These are phyloP conservation scores for Cydia amplana DNA, from an alignment of 1,140 invertebrate species.

Conservation along the genomic window DNA sequence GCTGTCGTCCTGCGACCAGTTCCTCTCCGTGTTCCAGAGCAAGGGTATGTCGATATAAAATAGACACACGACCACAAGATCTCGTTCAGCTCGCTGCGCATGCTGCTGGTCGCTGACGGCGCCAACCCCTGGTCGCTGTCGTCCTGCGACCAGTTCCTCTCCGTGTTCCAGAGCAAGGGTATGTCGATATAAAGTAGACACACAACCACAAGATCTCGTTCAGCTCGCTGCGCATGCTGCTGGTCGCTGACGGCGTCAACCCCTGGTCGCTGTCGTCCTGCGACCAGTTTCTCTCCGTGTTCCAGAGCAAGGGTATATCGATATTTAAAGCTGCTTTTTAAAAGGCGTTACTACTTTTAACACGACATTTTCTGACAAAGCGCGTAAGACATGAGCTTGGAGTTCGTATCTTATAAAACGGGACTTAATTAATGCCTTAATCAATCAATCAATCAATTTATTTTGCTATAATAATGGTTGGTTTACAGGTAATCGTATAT, in stretches of 20 bases:
- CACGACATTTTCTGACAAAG: no score
- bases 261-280: constrained; percentile 95
- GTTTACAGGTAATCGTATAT: no score
- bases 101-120: constrained; percentile 97
- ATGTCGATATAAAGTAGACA: no score
- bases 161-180: constrained; percentile 88
- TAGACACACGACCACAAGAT: constrained; percentile 95
- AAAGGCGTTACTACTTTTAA: no score
- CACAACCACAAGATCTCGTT: constrained; percentile 98
- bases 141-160: constrained; percentile 97
- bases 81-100: constrained; percentile 89
- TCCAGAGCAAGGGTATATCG: constrained; percentile 85
- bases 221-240: constrained; percentile 91
- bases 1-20: constrained; percentile 99
- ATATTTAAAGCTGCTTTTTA: no score
- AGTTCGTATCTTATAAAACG: no score
- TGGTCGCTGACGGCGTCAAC: constrained; percentile 99
- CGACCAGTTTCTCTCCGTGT: constrained; percentile 92
- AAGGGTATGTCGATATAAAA: constrained; percentile 80
- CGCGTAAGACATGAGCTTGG: no score
- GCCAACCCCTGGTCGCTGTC: constrained; percentile 99
- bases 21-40: constrained; percentile 87
- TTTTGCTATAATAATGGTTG: no score
- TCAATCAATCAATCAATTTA: no score
- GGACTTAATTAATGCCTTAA: no score